phyloP scores from a whole-genome alignment of 2,797 vertebrate species.

The Simalia tracyae region DNA sequence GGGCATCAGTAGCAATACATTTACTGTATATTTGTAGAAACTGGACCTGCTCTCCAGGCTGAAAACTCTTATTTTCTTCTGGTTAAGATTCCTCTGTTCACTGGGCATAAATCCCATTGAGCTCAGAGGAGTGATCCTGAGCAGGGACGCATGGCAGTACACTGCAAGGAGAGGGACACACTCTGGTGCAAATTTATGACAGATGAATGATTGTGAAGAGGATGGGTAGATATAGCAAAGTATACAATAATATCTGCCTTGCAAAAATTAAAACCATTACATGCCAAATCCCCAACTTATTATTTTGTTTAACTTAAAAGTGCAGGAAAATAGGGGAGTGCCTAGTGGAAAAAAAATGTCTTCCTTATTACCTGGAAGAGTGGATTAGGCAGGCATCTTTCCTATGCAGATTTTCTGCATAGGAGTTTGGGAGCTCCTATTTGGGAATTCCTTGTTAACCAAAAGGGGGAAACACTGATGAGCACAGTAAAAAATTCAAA shows the following conservation, averaged over 20 bases:
- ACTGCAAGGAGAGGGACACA: background rate
- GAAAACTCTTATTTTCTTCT: background rate
- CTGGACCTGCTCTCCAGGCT: background rate
- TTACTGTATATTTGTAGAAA: background rate
- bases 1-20: background rate
- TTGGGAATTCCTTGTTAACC: background rate
- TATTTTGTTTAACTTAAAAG: background rate
- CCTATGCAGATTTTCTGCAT: background rate
- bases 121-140: background rate
- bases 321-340: background rate
- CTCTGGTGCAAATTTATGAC: background rate
- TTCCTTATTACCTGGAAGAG: background rate
- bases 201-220: background rate
- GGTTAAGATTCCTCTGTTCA: background rate
- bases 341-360: background rate
- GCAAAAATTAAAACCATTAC: background rate
- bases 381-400: background rate
- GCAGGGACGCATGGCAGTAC: background rate
- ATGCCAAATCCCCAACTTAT: background rate
- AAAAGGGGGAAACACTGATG: background rate
- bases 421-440: background rate
- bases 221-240: background rate
- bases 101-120: background rate
- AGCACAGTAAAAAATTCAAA: background rate
- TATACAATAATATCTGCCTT: background rate